Evolutionary conservation across 2,113 vertebrate species (phyloP).

Genomic region (Galbula dea): DNA sequence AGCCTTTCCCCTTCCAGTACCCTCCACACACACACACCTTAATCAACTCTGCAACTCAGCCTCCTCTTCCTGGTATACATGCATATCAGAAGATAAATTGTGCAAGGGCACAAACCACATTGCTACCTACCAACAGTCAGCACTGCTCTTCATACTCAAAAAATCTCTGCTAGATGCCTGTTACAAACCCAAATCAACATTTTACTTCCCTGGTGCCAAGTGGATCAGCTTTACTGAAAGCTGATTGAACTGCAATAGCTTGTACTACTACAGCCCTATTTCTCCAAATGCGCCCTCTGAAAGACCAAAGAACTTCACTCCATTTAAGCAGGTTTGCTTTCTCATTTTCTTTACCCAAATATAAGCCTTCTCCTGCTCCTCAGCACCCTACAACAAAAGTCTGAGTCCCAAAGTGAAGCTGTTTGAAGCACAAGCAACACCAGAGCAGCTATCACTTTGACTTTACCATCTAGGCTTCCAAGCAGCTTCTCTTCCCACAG

Average conservation of each 20-base stretch:
- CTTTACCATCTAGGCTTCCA: not conserved
- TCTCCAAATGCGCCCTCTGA: rapidly evolving
- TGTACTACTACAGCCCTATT: not conserved
- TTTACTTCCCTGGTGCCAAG: not conserved
- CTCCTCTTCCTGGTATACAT: not conserved
- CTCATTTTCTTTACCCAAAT: not conserved
- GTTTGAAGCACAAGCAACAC: not conserved
- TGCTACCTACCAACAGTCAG: not conserved
- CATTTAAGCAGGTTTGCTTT: not conserved
- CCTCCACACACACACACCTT: too few species aligned
- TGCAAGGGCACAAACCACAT: not conserved
- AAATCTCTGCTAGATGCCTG: not conserved
- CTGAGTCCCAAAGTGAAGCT: not conserved
- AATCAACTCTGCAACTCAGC: not conserved
- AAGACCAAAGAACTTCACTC: not conserved
- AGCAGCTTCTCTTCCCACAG: not conserved
- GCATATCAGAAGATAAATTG: rapidly evolving
- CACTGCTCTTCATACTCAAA: rapidly evolving
- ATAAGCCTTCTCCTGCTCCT: not conserved
- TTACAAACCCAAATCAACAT: not conserved
- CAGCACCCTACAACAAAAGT: not conserved
- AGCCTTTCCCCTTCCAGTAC: not conserved
- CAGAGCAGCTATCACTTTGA: not conserved
- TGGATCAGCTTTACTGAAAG: not conserved
- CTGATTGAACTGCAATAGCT: not conserved